Evolutionary conservation across 2,113 vertebrate species (phyloP).

Genomic region (Gobiocypris rarus): DNA sequence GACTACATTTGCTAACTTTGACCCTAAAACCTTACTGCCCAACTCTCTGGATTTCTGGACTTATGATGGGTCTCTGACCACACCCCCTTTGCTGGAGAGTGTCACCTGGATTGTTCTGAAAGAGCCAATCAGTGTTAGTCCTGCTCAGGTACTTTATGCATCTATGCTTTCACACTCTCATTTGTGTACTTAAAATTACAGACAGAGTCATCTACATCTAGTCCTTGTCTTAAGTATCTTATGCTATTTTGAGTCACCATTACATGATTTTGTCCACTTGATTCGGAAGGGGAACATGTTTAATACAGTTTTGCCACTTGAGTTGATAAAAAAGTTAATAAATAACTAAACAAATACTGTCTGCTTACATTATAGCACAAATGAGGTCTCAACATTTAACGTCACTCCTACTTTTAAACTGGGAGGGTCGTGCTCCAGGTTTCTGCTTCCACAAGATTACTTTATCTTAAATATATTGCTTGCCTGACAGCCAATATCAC

Average conservation of each 20-base stretch:
- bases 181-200: background rate
- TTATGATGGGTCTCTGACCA: constrained; percentile 91
- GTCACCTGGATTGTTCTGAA: constrained; percentile 91
- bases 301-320: background rate
- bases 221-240: background rate
- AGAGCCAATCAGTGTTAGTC: constrained; percentile 84
- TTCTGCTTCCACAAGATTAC: constrained; percentile 53
- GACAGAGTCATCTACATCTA: background rate
- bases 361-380: background rate
- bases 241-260: background rate
- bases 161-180: background rate
- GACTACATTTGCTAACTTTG: constrained; percentile 80
- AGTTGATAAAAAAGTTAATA: background rate
- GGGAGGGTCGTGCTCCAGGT: constrained; percentile 33
- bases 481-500: constrained; percentile 12
- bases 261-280: background rate
- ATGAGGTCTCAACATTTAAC: background rate
- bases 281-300: background rate
- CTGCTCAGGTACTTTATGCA: constrained; percentile 79
- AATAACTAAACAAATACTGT: background rate
- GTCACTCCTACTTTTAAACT: background rate
- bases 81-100: constrained; percentile 88
- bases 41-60: constrained; percentile 85
- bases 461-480: constrained; percentile 44
- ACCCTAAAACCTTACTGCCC: constrained; percentile 85